Conservation (phyloP, 2,888 invertebrate species). For the Escarpia spicata region DNA sequence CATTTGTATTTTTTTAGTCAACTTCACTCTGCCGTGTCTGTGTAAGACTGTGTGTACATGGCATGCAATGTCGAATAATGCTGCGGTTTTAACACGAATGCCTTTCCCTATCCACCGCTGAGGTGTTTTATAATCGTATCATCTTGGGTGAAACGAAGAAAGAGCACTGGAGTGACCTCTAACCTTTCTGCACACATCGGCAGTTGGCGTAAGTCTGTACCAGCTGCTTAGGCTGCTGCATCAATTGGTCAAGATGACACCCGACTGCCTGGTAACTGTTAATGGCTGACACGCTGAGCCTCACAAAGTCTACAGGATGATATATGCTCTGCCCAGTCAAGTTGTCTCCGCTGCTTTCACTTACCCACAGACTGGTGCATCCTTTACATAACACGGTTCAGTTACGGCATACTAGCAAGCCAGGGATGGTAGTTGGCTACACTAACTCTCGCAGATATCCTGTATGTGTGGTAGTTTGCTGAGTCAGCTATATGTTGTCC, state of each 20-base stretch:
- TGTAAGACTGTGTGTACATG: neutral
- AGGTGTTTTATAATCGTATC: neutral
- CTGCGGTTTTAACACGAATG: neutral
- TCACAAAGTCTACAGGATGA: neutral
- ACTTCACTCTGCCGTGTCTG: neutral
- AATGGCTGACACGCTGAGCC: neutral
- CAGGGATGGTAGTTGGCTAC: neutral
- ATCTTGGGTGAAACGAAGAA: neutral
- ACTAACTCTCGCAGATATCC: too few relatives aligned
- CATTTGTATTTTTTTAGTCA: neutral
- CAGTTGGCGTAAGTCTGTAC: neutral
- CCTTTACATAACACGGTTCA: neutral
- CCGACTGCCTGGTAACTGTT: neutral
- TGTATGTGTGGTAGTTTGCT: too few relatives aligned
- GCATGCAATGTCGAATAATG: neutral
- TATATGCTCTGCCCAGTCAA: neutral
- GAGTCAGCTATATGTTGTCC: too few relatives aligned
- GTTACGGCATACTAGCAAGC: neutral
- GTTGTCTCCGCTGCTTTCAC: neutral
- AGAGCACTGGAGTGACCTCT: neutral
- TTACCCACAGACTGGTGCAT: neutral
- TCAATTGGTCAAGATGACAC: neutral
- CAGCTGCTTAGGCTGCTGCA: neutral
- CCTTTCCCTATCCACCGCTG: neutral
- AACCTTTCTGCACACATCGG: neutral